Conservation (phyloP, 2,888 invertebrate species). For the Calameuta idolon region DNA sequence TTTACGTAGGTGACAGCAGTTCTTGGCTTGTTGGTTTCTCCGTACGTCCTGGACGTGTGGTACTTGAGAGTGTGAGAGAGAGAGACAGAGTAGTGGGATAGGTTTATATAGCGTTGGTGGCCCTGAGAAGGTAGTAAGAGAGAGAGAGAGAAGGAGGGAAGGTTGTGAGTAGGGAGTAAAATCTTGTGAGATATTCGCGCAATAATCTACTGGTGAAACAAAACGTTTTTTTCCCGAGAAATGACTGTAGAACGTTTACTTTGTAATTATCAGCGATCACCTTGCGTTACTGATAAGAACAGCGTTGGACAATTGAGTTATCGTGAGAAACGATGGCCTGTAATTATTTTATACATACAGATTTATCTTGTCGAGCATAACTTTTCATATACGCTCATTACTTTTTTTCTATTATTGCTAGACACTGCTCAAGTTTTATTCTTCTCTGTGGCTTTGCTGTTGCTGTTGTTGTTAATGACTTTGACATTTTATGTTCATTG, state of each 20-base stretch:
- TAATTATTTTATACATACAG: neutral
- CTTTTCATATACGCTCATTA: neutral
- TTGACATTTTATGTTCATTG: neutral
- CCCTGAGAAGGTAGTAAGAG: neutral
- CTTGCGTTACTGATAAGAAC: neutral
- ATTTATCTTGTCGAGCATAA: neutral
- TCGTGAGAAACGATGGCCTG: neutral
- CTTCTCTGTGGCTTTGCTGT: neutral
- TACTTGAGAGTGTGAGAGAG: neutral
- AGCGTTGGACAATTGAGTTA: neutral
- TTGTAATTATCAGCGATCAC: neutral
- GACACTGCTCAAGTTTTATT: neutral
- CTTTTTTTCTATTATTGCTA: neutral
- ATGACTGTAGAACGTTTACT: neutral
- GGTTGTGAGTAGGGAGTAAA: neutral
- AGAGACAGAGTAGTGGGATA: neutral
- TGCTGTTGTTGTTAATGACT: neutral
- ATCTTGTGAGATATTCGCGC: neutral
- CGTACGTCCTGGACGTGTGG: neutral
- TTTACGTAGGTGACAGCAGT: constrained; percentile 55
- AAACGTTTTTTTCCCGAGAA: neutral
- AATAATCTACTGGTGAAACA: neutral
- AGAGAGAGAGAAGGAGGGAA: neutral
- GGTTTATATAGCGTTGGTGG: neutral
- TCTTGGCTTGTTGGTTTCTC: neutral